Evolutionary conservation across 1,140 invertebrate species (phyloP).

Genomic region (Pomacea maculata): DNA sequence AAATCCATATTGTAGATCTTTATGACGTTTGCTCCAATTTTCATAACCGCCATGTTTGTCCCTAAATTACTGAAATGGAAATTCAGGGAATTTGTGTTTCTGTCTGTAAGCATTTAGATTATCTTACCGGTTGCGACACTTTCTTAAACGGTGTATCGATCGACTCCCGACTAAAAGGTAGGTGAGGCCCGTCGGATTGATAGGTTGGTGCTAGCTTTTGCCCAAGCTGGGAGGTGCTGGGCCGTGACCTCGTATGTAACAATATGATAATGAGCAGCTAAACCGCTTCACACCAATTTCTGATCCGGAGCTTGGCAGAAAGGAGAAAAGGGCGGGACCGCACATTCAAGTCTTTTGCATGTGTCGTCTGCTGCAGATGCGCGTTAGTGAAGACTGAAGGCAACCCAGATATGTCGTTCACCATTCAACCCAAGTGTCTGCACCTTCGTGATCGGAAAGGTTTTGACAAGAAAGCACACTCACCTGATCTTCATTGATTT

Average conservation of each 20-base stretch:
- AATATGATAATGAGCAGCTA: constrained; percentile 25
- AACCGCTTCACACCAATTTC: constrained; percentile 25
- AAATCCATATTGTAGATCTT: constrained; percentile 31
- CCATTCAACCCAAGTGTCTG: too few relatives aligned
- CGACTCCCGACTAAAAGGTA: constrained; percentile 10
- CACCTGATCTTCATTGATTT: too few relatives aligned
- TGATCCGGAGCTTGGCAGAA: constrained; percentile 10
- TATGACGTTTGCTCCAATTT: constrained; percentile 29
- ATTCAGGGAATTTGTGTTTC: background rate
- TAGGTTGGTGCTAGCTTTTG: constrained; percentile 6
- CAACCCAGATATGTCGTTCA: too few relatives aligned
- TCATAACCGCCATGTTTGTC: constrained; percentile 38
- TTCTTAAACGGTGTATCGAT: constrained; percentile 13
- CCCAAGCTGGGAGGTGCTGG: constrained; percentile 18
- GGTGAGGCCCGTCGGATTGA: constrained; percentile 13
- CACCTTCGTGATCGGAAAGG: too few relatives aligned
- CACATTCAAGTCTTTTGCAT: background rate
- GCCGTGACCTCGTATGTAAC: constrained; percentile 26
- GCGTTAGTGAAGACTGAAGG: background rate
- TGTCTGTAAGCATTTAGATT: background rate
- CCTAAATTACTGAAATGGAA: constrained; percentile 11
- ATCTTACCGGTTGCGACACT: background rate
- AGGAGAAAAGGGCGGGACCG: constrained; percentile 18
- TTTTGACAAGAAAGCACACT: too few relatives aligned
- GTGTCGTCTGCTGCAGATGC: constrained; percentile 17